Conservation (phyloP, 92 coral and sea anemone genomes). For the Epizoanthus stellaris region DNA sequence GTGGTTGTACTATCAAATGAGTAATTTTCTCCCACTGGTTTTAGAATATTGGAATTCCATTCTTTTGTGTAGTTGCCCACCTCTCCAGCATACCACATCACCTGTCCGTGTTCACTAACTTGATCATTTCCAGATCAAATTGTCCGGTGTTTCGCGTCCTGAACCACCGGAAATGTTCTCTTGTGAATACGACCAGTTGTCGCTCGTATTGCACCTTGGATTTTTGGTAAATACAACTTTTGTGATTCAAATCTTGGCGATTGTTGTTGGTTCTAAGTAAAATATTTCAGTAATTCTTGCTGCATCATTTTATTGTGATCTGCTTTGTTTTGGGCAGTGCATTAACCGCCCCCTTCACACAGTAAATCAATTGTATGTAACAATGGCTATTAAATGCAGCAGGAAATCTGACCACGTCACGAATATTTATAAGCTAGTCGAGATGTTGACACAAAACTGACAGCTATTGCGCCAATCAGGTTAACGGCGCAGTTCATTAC, state of each 20-base stretch:
- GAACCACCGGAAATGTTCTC: constrained; percentile 78
- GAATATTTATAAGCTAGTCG: constrained; percentile 60
- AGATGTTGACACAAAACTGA: constrained; percentile 74
- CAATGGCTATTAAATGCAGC: constrained; percentile 85
- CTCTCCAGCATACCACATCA: neutral
- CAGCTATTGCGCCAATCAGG: constrained; percentile 79
- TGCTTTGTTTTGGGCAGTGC: constrained; percentile 76
- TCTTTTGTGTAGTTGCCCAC: constrained; percentile 2
- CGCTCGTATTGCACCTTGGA: constrained; percentile 66
- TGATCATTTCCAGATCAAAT: constrained; percentile 37
- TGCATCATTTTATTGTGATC: constrained; percentile 84
- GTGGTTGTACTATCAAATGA: no score
- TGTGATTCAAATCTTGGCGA: constrained; percentile 71
- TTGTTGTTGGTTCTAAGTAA: constrained; percentile 63
- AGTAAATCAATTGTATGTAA: constrained; percentile 72
- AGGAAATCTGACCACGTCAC: constrained; percentile 84
- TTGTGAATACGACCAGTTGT: constrained; percentile 49
- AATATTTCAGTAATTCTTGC: constrained; percentile 86
- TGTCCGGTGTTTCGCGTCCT: neutral
- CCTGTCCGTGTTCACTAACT: neutral
- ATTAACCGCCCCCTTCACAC: constrained; percentile 86
- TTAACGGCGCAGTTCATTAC: constrained; percentile 73
- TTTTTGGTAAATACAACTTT: constrained; percentile 57
- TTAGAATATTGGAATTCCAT: constrained; percentile 18
- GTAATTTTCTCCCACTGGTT: constrained; percentile 36